Conservation (phyloP, 1,140 invertebrate genomes). For the Trissolcus basalis region DNA sequence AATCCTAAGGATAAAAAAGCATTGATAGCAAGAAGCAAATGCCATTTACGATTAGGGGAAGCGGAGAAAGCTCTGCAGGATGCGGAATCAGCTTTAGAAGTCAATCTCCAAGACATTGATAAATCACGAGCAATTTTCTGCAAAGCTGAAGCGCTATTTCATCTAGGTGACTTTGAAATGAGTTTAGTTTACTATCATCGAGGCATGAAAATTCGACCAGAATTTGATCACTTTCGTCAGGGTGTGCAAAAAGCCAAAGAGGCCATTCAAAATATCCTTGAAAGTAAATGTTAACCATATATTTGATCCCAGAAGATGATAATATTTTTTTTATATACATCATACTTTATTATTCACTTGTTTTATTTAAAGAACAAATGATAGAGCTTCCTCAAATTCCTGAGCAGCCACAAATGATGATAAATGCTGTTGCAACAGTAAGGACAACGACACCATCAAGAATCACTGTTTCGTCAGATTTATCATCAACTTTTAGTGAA, state of each 20-base stretch:
- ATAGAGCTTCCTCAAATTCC: too few species aligned
- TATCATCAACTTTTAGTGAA: constrained; percentile 33
- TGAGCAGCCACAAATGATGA: too few species aligned
- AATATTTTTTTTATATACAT: too few species aligned
- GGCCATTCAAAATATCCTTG: constrained; percentile 94
- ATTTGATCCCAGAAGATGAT: too few species aligned
- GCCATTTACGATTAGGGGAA: constrained; percentile 91
- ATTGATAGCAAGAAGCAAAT: constrained; percentile 91
- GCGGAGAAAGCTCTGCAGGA: constrained; percentile 88
- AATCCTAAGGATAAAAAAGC: constrained; percentile 90
- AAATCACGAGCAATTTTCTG: constrained; percentile 91
- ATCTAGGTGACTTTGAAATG: constrained; percentile 94
- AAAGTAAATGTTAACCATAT: constrained; percentile 73
- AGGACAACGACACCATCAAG: too few species aligned
- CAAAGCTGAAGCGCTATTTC: constrained; percentile 95
- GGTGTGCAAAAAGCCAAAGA: constrained; percentile 96
- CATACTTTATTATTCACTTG: too few species aligned
- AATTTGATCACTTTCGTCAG: constrained; percentile 89
- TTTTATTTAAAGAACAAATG: too few species aligned
- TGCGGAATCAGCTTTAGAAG: constrained; percentile 85
- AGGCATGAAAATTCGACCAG: constrained; percentile 88
- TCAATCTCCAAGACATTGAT: constrained; percentile 81
- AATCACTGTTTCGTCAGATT: too few species aligned
- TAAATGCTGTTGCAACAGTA: too few species aligned
- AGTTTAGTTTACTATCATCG: constrained; percentile 94